Evolutionary conservation across 2,888 invertebrate genomes (phyloP), one percentile per base, ranked within the genome.

Genomic region (Hanleya hanleyi): DNA sequence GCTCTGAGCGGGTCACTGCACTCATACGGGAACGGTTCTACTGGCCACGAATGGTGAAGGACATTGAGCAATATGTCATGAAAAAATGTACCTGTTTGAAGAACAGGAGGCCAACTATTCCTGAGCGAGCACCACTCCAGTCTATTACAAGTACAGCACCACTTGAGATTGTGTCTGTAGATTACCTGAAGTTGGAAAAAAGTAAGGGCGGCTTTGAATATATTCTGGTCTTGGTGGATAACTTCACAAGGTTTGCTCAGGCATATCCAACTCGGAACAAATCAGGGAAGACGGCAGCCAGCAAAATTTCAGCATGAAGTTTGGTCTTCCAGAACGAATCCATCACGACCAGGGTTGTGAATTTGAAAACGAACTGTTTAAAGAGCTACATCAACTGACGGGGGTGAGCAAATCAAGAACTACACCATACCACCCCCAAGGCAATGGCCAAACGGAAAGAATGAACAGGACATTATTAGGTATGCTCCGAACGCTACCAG

Each of bases 241-340:
- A 74, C 35, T 74, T 70, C 35, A 74, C 74, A 6, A 0, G 73
- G 35, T 70, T 73, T 12, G 73, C 67, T 5, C 70, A 73, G 35
- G 73, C 70, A 3, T 73, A 70, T 36, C 69, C 70, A 1, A 73
- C 73, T 18, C 22, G 70, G 61, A 73, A 73, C 37, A 70, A 73
- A 38, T 32, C 35, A 32, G 70, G 41, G 18, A 66, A 70, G 33
- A 73, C 61, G 7, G 73, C 35, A 47, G n/a, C n/a, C n/a, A n/a
- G n/a, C n/a, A n/a, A n/a, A n/a, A n/a, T n/a, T 73, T 41, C 62
- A 61, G 64, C 18, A 18, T 67, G 32, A 26, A 69, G 26, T 73
- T 70, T 66, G 66, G 70, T 26, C 65, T 70, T n/a, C 73, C 70
- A 12, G 26, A 15, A 18, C 37, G 18, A 36, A 26, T 73, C 12